Evolutionary conservation across 2,888 invertebrate species (phyloP), one percentile per base, ranked within the genome.

Genomic region (Drosophila incognita): DNA sequence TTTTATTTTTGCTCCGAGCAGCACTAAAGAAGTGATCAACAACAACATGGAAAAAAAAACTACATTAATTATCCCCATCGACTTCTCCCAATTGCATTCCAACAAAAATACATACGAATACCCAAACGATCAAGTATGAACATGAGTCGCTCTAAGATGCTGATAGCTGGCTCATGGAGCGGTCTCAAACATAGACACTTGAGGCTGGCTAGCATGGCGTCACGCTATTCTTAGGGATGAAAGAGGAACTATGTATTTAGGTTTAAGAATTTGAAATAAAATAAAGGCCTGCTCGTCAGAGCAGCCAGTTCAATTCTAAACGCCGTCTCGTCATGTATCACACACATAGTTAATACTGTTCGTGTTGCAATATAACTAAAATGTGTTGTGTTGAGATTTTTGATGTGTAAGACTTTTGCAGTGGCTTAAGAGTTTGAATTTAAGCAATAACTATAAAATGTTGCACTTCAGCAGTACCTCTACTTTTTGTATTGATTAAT

Each of bases 51-150:
- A 15, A 53, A 51, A 53, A 51, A 51, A 70, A 65, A 61, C 58
- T 68, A 70, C 68, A 71, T 63, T 74, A 75, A 76, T 85, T 75
- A 64, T 67, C 58, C 61, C 67, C 76, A 64, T 76, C 36, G 6
- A 62, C 35, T 57, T 57, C 49, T 49, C 18, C 51, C 13, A 21
- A 42, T 42, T 15, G 21, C 4, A 46, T 8, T 24, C 8, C 38
- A 38, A 38, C 21, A 46, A 24, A 46, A 11, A 6, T 11, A 11
- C n/a, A 42, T 24, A 46, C 4, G 7, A 21, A 21, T 2, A 42
- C 42, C 11, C 2, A 24, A 8, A 24, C 7, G 10, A 4, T 33
- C 33, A 33, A 33, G 33, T 33, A 33, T 10, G 33, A 33, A 11
- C 33, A 33, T 33, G 33, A 11, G 33, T 11, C 31, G 31, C 31